Evolutionary conservation across 2,797 vertebrate genomes (phyloP).

Genomic region (Rhinophrynus dorsalis): DNA sequence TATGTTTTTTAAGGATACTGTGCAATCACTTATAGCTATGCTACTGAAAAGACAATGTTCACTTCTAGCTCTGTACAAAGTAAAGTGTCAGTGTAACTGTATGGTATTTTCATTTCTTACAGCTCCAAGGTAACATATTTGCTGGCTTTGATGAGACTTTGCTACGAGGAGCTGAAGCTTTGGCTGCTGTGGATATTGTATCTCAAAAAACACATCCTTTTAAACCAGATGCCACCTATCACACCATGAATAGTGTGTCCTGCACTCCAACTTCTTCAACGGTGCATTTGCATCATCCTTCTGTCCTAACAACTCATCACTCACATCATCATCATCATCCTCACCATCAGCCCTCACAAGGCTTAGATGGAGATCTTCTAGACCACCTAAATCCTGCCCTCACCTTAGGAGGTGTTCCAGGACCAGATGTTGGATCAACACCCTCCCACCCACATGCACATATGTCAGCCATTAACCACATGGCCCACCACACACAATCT

Average conservation of each 20-base stretch:
- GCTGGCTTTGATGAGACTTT: slow-evolving; percentile 88
- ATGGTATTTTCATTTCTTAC: slow-evolving; percentile 4
- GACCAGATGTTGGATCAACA: slow-evolving; percentile 81
- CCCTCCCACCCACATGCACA: slow-evolving; percentile 84
- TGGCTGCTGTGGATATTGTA: slow-evolving; percentile 90
- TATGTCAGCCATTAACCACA: slow-evolving; percentile 89
- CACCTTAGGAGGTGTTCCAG: slow-evolving; percentile 77
- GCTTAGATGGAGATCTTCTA: slow-evolving; percentile 85
- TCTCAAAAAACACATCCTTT: slow-evolving; percentile 88
- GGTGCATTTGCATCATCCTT: slow-evolving; percentile 86
- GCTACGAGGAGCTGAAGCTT: slow-evolving; percentile 86
- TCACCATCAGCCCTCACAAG: slow-evolving; percentile 81
- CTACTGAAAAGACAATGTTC: no score
- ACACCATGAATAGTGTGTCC: slow-evolving; percentile 90
- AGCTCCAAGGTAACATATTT: slow-evolving; percentile 88
- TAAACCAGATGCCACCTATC: slow-evolving; percentile 91
- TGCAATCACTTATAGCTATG: no score
- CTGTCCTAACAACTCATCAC: slow-evolving; percentile 78
- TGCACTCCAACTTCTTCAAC: slow-evolving; percentile 86
- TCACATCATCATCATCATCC: slow-evolving; percentile 70
- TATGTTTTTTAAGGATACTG: no score
- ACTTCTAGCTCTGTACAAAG: no score
- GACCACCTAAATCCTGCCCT: slow-evolving; percentile 82
- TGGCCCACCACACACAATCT: slow-evolving; percentile 78
- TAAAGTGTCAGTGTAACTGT: no score